Conservation (phyloP, 2,113 vertebrate genomes). For the Nesoenas mayeri region DNA sequence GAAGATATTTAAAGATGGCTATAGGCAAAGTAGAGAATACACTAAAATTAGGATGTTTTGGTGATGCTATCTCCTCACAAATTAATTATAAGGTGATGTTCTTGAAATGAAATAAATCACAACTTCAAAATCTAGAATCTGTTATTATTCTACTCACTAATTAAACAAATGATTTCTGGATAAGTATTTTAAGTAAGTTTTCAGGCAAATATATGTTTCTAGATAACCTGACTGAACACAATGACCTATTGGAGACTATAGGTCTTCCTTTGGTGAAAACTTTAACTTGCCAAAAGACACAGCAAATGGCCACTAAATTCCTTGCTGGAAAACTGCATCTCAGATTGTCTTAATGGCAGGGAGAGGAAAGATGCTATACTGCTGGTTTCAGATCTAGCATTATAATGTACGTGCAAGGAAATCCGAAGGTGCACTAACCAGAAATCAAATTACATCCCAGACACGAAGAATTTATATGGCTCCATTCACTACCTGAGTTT, state of each 20-base stretch:
- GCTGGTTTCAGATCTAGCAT: neutral
- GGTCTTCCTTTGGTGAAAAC: neutral
- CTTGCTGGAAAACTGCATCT: neutral
- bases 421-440: neutral
- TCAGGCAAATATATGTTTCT: neutral
- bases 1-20: neutral
- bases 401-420: neutral
- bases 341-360: neutral
- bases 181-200: neutral
- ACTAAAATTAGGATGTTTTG: neutral
- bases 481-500: neutral
- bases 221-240: neutral
- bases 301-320: neutral
- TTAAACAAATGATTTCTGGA: neutral
- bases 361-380: neutral
- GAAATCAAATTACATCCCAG: neutral
- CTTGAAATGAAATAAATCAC: neutral
- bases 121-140: neutral
- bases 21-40: neutral
- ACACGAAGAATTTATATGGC: neutral
- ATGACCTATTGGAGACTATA: neutral
- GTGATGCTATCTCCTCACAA: neutral
- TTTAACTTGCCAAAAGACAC: neutral
- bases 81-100: neutral
- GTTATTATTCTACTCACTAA: neutral